Conservation (phyloP, 2,797 vertebrate genomes). For the Sebastes cheni region DNA sequence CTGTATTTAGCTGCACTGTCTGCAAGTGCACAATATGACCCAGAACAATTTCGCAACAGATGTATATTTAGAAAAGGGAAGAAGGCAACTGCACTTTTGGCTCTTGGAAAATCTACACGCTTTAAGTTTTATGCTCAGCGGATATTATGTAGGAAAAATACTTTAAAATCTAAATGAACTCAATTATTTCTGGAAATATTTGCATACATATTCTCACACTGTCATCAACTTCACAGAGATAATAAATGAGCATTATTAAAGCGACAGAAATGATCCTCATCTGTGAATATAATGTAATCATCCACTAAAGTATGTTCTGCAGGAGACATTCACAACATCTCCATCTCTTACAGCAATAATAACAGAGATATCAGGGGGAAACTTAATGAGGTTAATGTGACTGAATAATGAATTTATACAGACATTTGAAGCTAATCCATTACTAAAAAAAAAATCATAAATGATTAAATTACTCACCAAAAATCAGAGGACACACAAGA, state of each 20-base stretch:
- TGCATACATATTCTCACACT: not conserved
- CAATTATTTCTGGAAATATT: not conserved
- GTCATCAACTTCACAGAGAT: not conserved
- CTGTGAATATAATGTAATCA: not conserved
- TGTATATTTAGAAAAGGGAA: conserved; percentile 76
- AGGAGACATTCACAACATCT: not conserved
- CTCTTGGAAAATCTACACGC: not conserved
- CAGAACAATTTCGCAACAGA: conserved; percentile 56
- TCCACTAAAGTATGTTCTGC: not conserved
- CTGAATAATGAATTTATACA: not conserved
- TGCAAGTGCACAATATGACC: conserved; percentile 8
- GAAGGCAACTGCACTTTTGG: conserved; percentile 16
- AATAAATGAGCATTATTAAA: not conserved
- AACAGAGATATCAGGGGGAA: not conserved
- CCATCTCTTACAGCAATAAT: not conserved
- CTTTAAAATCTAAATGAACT: not conserved
- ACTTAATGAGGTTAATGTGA: not conserved
- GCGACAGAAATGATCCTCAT: not conserved
- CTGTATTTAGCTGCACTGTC: not conserved
- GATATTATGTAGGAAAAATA: not conserved
- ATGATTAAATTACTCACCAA: conserved; percentile 68
- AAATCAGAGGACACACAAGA: conserved; percentile 51
- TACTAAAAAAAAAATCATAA: not conserved
- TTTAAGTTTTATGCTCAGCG: not conserved
- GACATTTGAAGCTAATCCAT: not conserved